Conservation (phyloP, 2,797 vertebrate genomes). For the Thaleichthys pacificus region DNA sequence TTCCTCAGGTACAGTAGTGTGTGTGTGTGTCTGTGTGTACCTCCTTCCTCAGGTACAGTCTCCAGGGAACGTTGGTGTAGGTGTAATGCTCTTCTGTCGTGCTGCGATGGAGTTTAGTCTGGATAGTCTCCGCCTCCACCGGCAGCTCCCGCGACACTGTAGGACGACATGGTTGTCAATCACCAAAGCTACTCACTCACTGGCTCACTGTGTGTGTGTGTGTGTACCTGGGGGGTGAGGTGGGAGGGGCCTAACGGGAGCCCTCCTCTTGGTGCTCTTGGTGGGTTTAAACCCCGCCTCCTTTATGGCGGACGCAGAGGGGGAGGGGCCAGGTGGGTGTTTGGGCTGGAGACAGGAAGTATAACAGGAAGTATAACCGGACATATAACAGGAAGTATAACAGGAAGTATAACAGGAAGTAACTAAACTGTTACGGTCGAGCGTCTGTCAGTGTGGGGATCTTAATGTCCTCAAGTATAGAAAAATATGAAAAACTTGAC, state of each 20-base stretch:
- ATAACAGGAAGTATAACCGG: no score
- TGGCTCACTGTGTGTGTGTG: not conserved
- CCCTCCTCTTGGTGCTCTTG: conserved; percentile 64
- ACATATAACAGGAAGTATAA: no score
- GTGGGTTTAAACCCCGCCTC: conserved; percentile 73
- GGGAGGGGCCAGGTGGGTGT: conserved; percentile 37
- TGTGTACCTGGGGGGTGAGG: conserved; percentile 69
- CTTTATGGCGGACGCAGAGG: conserved; percentile 44
- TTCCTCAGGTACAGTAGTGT: no score
- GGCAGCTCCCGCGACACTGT: conserved; percentile 82
- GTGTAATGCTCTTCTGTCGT: conserved; percentile 86
- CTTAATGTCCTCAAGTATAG: no score
- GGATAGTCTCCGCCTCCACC: conserved; percentile 78
- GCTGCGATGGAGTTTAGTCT: conserved; percentile 86
- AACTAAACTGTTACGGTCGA: no score
- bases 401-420: not conserved
- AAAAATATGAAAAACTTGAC: no score
- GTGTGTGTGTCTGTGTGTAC: no score
- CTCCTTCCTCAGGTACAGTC: conserved; percentile 77
- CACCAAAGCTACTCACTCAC: conserved; percentile 10
- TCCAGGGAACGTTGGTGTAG: conserved; percentile 92
- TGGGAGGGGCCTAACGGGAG: conserved; percentile 52
- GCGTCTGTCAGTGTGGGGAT: not conserved
- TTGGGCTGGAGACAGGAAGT: conserved; percentile 47
- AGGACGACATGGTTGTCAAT: conserved; percentile 16